Percentiles rank a stretch among this genome's conserved stretches.
Conservation (phyloP, 2,113 vertebrate species). For the Promerops cafer region DNA sequence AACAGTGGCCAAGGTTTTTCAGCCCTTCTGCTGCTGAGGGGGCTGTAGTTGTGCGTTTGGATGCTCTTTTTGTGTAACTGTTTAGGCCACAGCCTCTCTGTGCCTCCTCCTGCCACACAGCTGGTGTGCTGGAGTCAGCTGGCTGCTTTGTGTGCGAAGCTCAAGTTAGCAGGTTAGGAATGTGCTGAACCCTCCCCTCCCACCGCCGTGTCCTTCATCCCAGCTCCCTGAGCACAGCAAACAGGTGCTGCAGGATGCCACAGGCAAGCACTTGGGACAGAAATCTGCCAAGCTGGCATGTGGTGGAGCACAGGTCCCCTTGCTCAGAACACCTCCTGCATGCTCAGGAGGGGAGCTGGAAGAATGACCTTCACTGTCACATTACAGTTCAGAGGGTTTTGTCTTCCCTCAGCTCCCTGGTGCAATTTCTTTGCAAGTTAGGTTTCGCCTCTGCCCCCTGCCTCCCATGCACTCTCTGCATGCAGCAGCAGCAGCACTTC, state of each 20-base stretch:
- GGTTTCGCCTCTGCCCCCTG: background rate
- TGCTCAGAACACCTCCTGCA: background rate
- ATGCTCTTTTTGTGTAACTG: background rate
- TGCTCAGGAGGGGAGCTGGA: background rate
- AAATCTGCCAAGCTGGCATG: background rate
- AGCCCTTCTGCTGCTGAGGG: conserved; percentile 7
- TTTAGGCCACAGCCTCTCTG: background rate
- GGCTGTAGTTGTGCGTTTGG: conserved; percentile 50
- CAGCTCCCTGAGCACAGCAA: background rate
- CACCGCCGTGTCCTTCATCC: background rate
- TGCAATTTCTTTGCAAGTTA: background rate
- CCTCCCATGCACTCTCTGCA: background rate
- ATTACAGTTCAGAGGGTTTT: background rate
- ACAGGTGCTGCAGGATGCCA: background rate
- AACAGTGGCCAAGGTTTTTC: background rate
- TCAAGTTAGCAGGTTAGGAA: conserved; percentile 30
- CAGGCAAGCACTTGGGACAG: background rate
- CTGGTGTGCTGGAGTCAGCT: background rate
- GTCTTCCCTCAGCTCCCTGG: background rate
- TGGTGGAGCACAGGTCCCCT: background rate
- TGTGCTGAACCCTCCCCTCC: background rate
- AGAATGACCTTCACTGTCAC: background rate
- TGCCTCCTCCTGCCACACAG: background rate
- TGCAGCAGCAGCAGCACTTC: conserved; percentile 10
- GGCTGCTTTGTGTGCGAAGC: background rate